Evolutionary conservation across 1,140 invertebrate species (phyloP).

Genomic region (Drosophila parabipectinata): DNA sequence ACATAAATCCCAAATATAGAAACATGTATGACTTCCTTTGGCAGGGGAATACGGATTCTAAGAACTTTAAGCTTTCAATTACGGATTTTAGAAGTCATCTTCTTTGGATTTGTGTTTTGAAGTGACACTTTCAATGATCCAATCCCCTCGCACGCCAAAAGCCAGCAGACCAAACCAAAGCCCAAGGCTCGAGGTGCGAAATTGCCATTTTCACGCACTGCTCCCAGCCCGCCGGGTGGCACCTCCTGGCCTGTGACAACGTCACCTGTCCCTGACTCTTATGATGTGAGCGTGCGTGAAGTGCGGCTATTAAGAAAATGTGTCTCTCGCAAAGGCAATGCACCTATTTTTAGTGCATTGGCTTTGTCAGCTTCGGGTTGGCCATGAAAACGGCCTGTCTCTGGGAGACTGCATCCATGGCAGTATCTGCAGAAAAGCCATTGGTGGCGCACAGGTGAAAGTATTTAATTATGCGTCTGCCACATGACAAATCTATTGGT

Average conservation of each 20-base stretch:
- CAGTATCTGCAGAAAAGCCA: not conserved
- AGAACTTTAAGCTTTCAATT: constrained; percentile 1
- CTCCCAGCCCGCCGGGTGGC: not conserved
- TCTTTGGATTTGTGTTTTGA: too few relatives aligned
- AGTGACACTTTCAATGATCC: too few relatives aligned
- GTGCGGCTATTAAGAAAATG: constrained; percentile 73
- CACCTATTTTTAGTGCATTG: constrained; percentile 76
- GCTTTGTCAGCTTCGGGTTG: constrained; percentile 57
- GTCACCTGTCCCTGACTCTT: constrained; percentile 30
- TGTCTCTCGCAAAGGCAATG: constrained; percentile 65
- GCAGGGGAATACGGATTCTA: not conserved
- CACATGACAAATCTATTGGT: constrained; percentile 74
- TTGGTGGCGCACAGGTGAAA: constrained; percentile 58
- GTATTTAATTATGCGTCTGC: constrained; percentile 77
- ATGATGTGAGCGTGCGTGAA: constrained; percentile 63
- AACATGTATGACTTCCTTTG: too few relatives aligned
- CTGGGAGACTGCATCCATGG: constrained; percentile 25
- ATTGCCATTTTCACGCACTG: constrained; percentile 67
- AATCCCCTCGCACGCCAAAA: constrained; percentile 10
- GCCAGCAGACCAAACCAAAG: too few relatives aligned
- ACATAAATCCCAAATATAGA: not conserved
- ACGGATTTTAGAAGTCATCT: too few relatives aligned
- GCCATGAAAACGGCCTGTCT: constrained; percentile 59
- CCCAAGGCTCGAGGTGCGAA: constrained; percentile 54
- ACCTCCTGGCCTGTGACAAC: constrained; percentile 19